phyloP scores from a whole-genome alignment of 1,140 invertebrate species.

The Drosophila murphyi region DNA sequence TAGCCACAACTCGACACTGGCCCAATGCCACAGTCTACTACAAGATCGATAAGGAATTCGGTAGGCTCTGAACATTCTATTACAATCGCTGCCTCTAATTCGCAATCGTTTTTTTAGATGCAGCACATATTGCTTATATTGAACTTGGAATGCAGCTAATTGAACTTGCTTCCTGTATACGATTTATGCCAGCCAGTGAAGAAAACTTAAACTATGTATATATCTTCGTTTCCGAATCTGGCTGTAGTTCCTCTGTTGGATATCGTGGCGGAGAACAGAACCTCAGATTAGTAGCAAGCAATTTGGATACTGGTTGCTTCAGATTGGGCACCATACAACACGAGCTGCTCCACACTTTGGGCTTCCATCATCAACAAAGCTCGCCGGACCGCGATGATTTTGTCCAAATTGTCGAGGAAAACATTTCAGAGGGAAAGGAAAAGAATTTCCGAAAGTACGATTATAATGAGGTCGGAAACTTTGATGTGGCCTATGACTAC shows the following conservation, averaged over 20 bases:
- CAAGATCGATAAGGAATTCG: slow-evolving; percentile 62
- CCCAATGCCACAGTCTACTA: slow-evolving; percentile 84
- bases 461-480: slow-evolving; percentile 83
- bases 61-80: slow-evolving; percentile 40
- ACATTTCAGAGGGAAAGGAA: slow-evolving; percentile 87
- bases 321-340: slow-evolving; percentile 87
- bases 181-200: slow-evolving; percentile 56
- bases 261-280: slow-evolving; percentile 85
- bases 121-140: slow-evolving; percentile 44
- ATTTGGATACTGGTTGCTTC: slow-evolving; percentile 73
- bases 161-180: slow-evolving; percentile 79
- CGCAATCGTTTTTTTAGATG: not conserved
- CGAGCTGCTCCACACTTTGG: slow-evolving; percentile 88
- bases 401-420: slow-evolving; percentile 88
- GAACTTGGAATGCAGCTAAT: slow-evolving; percentile 65
- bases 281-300: slow-evolving; percentile 8
- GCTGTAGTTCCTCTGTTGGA: slow-evolving; percentile 85
- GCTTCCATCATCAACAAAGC: slow-evolving; percentile 91
- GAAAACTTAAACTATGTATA: slow-evolving; percentile 41
- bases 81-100: not conserved
- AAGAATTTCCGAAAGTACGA: slow-evolving; percentile 86
- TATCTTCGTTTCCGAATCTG: slow-evolving; percentile 36
- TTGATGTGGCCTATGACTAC: slow-evolving; percentile 87
- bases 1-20: slow-evolving; percentile 41
- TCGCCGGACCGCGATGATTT: slow-evolving; percentile 89